Conservation (phyloP, 2,888 invertebrate genomes). For the Drosophila meridiana region DNA sequence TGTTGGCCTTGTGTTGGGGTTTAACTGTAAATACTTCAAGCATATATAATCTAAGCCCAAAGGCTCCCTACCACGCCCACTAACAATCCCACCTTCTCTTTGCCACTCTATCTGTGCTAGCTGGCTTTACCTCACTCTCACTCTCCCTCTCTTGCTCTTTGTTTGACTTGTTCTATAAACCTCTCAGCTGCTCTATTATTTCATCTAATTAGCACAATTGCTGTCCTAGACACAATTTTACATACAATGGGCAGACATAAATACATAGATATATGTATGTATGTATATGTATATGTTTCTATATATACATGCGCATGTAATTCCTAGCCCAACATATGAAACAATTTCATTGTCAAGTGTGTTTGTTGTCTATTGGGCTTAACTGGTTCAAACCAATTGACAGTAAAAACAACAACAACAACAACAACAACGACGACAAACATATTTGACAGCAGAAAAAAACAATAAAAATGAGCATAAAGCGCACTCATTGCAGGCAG, state of each 20-base stretch:
- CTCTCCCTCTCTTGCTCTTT: not conserved
- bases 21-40: not conserved
- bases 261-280: not conserved
- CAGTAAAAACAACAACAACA: slow-evolving; percentile 13
- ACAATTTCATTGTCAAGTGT: slow-evolving; percentile 52
- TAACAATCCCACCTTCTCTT: not conserved
- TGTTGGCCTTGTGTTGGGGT: no score
- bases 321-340: slow-evolving; percentile 35
- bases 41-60: not conserved
- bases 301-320: slow-evolving; percentile 3
- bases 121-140: not conserved
- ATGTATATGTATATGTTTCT: not conserved
- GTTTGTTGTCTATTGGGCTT: slow-evolving; percentile 17
- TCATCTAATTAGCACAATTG: slow-evolving; percentile 55
- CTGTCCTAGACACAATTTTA: slow-evolving; percentile 44
- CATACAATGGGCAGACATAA: not conserved
- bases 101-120: not conserved
- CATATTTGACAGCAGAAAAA: not conserved
- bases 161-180: slow-evolving; percentile 1
- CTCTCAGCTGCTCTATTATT: slow-evolving; percentile 35
- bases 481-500: slow-evolving; percentile 62
- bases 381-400: slow-evolving; percentile 60
- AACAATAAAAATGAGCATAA: slow-evolving; percentile 34
- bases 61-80: not conserved
- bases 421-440: not conserved